Evolutionary conservation across 2,888 invertebrate species (phyloP), one percentile per base, ranked within the genome.

Genomic region (Hipparchia semele): DNA sequence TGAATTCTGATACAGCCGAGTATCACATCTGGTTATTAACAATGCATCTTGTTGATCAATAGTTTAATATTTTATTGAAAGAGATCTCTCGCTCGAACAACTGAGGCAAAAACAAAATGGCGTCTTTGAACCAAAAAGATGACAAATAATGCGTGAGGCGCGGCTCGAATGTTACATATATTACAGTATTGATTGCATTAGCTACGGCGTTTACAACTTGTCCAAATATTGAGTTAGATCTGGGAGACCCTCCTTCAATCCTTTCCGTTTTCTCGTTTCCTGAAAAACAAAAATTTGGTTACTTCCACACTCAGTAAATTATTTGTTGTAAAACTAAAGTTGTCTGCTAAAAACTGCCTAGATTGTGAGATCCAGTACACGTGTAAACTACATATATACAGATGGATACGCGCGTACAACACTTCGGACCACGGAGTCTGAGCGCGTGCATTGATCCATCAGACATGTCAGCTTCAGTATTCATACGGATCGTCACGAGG

Each of bases 241-340:
- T 85, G 99, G 99, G 82, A 99, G 96, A 90, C 98, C 98, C 89
- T 99, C 99, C 95, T 99, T 99, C 88, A 99, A 96, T 93, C 99
- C 99, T 96, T 99, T 99, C 94, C 99, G 96, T 95, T 99, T 99
- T 91, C 99, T 97, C 83, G 98, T 99, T 73, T 98, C 98, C 96
- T 96, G 94, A 66, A 94, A 92, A 80, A 75, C 79, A 83, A 53
- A n/a, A 12, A 9, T 53, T 64, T n/a, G 51, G 3, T 61, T 58
- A 58, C 10, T 58, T 58, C 9, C 23, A 23, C 2, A 58, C 3
- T 58, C 13, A 13, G 23, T 33, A 6, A 12, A 23, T 13, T 13
- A 58, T 8, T 5, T n/a, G 0, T 54, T 54, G 6, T 6, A 6
- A 54, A 12, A 49, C 6, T 39, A 39, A 4, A 39, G 39, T 39